Percentiles rank a stretch among this genome's conserved stretches.
Conservation (phyloP, 2,797 vertebrate species). For the Synanceia verrucosa region DNA sequence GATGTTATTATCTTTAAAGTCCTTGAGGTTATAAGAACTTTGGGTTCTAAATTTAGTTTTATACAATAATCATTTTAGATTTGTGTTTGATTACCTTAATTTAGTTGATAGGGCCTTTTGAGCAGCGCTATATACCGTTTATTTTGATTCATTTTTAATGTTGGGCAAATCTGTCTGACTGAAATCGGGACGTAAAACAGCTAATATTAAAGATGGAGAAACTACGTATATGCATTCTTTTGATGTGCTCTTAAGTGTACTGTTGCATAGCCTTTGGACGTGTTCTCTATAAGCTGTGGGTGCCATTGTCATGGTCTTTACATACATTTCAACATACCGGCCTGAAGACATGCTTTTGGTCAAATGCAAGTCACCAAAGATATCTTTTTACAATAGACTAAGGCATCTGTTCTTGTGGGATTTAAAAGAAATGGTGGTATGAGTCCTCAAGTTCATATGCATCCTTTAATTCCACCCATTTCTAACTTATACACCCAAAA, state of each 20-base stretch:
- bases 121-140: neutral
- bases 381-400: conserved; percentile 31
- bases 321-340: conserved; percentile 25
- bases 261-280: conserved; percentile 61
- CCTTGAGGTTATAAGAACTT: too few species aligned
- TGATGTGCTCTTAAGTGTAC: conserved; percentile 42
- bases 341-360: conserved; percentile 37
- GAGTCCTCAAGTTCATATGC: neutral
- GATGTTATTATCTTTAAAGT: too few species aligned
- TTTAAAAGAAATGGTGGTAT: conserved; percentile 10
- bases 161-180: neutral
- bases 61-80: neutral
- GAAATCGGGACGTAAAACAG: conserved; percentile 9
- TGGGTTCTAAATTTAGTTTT: neutral
- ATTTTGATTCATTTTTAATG: neutral
- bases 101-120: neutral
- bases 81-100: neutral
- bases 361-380: conserved; percentile 26
- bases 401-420: conserved; percentile 8
- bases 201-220: conserved; percentile 12
- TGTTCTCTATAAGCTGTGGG: conserved; percentile 4
- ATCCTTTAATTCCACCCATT: neutral
- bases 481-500: neutral
- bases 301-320: conserved; percentile 47
- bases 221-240: conserved; percentile 4